Percentiles rank a stretch among this genome's conserved stretches.
Evolutionary conservation across 2,797 vertebrate genomes (phyloP).

Genomic region (Crenuchus spilurus): DNA sequence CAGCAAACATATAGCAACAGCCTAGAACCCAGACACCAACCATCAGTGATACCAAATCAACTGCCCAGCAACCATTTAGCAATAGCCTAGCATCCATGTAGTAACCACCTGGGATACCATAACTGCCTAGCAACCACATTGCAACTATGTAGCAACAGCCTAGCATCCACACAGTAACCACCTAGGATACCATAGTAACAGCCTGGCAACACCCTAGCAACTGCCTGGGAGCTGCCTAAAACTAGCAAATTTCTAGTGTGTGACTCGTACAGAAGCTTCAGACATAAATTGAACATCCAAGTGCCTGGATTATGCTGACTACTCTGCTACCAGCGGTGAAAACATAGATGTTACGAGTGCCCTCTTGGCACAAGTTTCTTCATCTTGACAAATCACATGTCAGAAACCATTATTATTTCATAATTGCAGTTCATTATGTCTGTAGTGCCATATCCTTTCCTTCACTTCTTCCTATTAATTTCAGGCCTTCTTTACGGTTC

Average conservation of each 20-base stretch:
- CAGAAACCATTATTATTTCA: slow-evolving; percentile 59
- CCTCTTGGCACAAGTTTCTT: slow-evolving; percentile 5
- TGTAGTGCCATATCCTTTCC: slow-evolving; percentile 53
- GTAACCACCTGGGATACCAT: no score
- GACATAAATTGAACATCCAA: slow-evolving; percentile 24
- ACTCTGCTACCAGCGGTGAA: neutral
- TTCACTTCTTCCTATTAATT: slow-evolving; percentile 53
- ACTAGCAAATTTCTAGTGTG: slow-evolving; percentile 43
- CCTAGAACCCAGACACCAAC: no score
- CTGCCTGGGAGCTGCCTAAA: no score
- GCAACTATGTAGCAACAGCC: no score
- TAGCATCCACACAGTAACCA: no score
- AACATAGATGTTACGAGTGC: neutral
- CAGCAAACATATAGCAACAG: no score
- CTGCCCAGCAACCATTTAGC: no score
- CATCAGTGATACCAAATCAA: no score
- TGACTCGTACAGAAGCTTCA: slow-evolving; percentile 24
- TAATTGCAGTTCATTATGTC: slow-evolving; percentile 57
- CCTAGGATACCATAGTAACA: no score
- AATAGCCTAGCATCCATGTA: no score
- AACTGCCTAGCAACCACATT: no score
- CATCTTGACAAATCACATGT: slow-evolving; percentile 49
- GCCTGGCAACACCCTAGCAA: no score
- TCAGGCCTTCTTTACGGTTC: slow-evolving; percentile 44
- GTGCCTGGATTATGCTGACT: neutral